These are phyloP conservation scores for Piezodorus guildinii DNA, from an alignment of 1,140 invertebrate species.

Conservation along the genomic window DNA sequence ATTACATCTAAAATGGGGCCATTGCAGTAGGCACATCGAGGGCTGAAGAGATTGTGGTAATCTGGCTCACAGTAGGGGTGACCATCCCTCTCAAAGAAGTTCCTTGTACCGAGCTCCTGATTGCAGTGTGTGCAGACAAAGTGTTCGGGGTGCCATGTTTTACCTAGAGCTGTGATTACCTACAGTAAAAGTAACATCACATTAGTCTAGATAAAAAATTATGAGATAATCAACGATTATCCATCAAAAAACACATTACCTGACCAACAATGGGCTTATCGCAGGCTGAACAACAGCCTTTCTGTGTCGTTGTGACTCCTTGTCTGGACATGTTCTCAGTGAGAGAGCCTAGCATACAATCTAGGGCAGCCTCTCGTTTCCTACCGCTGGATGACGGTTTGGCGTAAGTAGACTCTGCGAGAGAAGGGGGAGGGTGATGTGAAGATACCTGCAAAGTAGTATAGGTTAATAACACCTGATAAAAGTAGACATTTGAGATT, in stretches of 20 bases:
- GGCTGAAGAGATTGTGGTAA: conserved; percentile 97
- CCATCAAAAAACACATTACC: conserved; percentile 26
- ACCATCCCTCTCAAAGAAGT: conserved; percentile 96
- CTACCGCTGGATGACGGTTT: conserved; percentile 44
- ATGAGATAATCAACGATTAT: no score
- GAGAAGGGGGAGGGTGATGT: conserved; percentile 34
- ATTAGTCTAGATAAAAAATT: no score
- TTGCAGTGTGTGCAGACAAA: conserved; percentile 96
- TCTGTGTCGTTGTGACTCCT: conserved; percentile 93
- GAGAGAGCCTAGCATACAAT: conserved; percentile 86
- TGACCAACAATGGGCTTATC: conserved; percentile 97
- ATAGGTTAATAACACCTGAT: no score
- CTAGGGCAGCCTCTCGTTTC: conserved; percentile 48
- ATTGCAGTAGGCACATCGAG: conserved; percentile 95
- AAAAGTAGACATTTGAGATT: no score
- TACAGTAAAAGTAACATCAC: background rate
- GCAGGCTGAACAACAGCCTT: conserved; percentile 95
- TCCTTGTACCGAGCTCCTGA: conserved; percentile 89
- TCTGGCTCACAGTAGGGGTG: conserved; percentile 96
- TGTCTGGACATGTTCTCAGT: conserved; percentile 93
- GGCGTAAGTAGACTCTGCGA: conserved; percentile 58
- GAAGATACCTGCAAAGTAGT: no score
- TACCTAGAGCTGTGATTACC: conserved; percentile 88
- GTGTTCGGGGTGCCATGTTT: conserved; percentile 99
- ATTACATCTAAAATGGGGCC: conserved; percentile 94